phyloP scores from a whole-genome alignment of 2,888 invertebrate genomes.

The Lithosia quadra region DNA sequence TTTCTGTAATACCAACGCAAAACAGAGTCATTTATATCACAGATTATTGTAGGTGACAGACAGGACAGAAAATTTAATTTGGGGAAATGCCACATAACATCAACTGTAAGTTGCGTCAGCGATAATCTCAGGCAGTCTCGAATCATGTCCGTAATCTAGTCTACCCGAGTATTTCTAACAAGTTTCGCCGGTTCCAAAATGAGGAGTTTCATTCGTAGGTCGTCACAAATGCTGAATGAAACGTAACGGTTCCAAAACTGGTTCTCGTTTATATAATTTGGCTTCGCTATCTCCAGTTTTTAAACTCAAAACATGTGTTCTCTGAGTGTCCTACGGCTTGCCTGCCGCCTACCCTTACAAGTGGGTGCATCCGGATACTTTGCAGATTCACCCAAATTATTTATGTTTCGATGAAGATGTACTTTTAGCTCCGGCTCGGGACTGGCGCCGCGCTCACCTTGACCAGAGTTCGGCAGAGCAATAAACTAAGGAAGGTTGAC shows the following conservation, averaged over 20 bases:
- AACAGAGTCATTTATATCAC: conserved; percentile 36
- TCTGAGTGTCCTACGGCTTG: conserved; percentile 37
- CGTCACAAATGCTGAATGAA: conserved; percentile 33
- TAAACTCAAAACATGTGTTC: conserved; percentile 42
- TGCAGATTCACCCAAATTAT: conserved; percentile 62
- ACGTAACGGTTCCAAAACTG: conserved; percentile 28
- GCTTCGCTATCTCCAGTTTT: conserved; percentile 20
- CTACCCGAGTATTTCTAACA: conserved; percentile 34
- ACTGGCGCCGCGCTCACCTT: conserved; percentile 76
- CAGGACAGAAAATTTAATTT: conserved; percentile 49
- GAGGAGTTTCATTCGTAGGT: background rate
- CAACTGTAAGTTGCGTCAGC: conserved; percentile 50
- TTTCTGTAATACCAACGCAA: conserved; percentile 47
- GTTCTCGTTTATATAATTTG: conserved; percentile 12
- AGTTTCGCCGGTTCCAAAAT: conserved; percentile 15
- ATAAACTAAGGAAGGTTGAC: conserved; percentile 68
- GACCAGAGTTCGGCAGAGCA: conserved; percentile 70
- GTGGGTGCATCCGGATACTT: conserved; percentile 56
- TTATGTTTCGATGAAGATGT: conserved; percentile 66
- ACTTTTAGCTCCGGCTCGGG: conserved; percentile 68
- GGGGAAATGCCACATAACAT: conserved; percentile 48
- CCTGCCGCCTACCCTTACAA: conserved; percentile 39
- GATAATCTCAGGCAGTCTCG: conserved; percentile 33
- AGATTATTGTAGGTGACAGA: conserved; percentile 36
- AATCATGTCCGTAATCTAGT: conserved; percentile 42